phyloP scores from a whole-genome alignment of 53 echinoderm and acorn worm genomes.

The Holothuria scabra region DNA sequence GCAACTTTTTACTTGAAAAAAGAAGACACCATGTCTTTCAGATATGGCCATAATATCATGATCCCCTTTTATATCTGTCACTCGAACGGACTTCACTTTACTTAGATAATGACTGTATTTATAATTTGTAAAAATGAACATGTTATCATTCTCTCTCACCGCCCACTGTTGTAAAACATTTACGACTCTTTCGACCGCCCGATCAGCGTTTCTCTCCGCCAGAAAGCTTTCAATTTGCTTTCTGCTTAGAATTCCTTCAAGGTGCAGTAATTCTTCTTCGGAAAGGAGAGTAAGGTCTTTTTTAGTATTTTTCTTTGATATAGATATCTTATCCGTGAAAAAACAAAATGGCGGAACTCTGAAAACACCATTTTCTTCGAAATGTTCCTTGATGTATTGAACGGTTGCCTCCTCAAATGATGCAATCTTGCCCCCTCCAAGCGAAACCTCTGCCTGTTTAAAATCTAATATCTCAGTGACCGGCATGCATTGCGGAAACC shows the following conservation, averaged over 20 bases:
- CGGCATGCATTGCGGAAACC: neutral
- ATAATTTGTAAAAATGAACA: slow-evolving; percentile 41
- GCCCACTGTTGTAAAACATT: slow-evolving; percentile 30
- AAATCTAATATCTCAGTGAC: neutral
- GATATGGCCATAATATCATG: slow-evolving; percentile 44
- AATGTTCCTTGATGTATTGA: slow-evolving; percentile 30
- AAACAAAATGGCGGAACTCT: slow-evolving; percentile 38
- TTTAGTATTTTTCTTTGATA: neutral
- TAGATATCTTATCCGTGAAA: slow-evolving; percentile 4
- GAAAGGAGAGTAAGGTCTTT: slow-evolving; percentile 7
- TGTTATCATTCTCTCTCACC: neutral
- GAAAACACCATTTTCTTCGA: slow-evolving; percentile 24
- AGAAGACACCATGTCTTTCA: slow-evolving; percentile 30
- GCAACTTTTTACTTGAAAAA: slow-evolving; percentile 49
- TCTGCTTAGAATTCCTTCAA: neutral
- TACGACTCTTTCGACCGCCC: slow-evolving; percentile 27
- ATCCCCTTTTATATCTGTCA: slow-evolving; percentile 18
- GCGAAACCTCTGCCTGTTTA: neutral
- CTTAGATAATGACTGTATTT: slow-evolving; percentile 19
- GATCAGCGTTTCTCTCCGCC: slow-evolving; percentile 14
- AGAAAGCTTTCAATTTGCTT: slow-evolving; percentile 7
- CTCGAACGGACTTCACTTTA: neutral
- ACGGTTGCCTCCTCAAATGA: slow-evolving; percentile 16
- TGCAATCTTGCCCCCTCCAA: neutral
- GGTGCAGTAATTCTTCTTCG: neutral